Conservation (phyloP, 2,113 vertebrate species). For the Hucho hucho region DNA sequence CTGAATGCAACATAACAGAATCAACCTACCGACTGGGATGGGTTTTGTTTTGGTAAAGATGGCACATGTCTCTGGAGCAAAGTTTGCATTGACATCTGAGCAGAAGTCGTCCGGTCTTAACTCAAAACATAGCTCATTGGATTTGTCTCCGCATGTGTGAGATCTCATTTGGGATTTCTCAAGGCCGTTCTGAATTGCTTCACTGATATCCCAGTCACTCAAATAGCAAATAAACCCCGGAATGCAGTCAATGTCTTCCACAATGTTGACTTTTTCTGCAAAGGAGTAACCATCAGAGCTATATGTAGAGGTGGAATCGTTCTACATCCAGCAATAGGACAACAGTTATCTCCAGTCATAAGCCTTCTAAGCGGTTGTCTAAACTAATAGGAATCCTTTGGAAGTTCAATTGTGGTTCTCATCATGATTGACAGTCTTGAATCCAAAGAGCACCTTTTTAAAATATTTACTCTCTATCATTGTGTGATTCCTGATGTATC, state of each 20-base stretch:
- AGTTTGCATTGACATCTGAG: background rate
- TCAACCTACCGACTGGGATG: slow-evolving; percentile 48
- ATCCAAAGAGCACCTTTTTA: no score
- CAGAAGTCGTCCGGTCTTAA: slow-evolving; percentile 19
- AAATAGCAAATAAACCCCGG: slow-evolving; percentile 15
- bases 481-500: no score
- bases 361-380: no score
- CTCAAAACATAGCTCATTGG: background rate
- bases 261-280: background rate
- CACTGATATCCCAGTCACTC: slow-evolving; percentile 17
- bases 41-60: fast-evolving
- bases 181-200: background rate
- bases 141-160: background rate
- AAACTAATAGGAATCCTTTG: no score
- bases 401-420: no score
- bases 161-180: background rate
- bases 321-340: no score
- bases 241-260: fast-evolving
- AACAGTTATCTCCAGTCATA: no score
- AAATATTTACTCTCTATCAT: no score
- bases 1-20: background rate
- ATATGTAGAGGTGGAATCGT: no score
- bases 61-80: background rate
- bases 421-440: no score
- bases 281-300: background rate